Conservation (phyloP, 2,797 vertebrate species). For the Manis javanica region DNA sequence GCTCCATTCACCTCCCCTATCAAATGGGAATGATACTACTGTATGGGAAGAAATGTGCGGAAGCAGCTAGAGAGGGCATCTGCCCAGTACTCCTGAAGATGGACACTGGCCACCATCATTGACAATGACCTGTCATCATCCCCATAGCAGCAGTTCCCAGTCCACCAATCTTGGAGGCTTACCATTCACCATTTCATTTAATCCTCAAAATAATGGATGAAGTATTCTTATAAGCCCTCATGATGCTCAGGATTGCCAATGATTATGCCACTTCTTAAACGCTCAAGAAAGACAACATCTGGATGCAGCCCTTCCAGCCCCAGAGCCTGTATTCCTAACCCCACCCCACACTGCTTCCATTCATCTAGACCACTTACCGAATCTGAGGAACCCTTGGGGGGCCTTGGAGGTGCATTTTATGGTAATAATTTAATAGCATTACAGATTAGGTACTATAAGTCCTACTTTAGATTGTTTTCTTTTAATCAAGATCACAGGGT, state of each 20-base stretch:
- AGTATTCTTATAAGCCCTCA: background rate
- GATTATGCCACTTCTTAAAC: background rate
- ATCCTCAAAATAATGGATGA: background rate
- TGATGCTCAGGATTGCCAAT: background rate
- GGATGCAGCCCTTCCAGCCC: background rate
- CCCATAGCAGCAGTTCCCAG: background rate
- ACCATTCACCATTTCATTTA: background rate
- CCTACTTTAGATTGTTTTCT: background rate
- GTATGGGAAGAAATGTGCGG: background rate
- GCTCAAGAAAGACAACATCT: background rate
- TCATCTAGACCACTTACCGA: background rate
- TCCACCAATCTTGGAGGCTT: background rate
- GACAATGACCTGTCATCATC: background rate
- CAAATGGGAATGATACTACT: background rate
- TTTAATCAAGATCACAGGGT: background rate
- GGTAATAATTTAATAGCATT: background rate
- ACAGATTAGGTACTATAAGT: background rate
- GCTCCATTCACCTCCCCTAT: background rate
- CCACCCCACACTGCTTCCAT: background rate
- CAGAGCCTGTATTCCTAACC: background rate
- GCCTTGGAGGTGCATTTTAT: background rate
- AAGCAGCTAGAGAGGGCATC: background rate
- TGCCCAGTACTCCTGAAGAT: background rate
- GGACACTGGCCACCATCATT: background rate
- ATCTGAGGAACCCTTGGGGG: background rate